Base-by-base conservation (phyloP, 2,113 vertebrate genomes). In the Passer domesticus region DNA sequence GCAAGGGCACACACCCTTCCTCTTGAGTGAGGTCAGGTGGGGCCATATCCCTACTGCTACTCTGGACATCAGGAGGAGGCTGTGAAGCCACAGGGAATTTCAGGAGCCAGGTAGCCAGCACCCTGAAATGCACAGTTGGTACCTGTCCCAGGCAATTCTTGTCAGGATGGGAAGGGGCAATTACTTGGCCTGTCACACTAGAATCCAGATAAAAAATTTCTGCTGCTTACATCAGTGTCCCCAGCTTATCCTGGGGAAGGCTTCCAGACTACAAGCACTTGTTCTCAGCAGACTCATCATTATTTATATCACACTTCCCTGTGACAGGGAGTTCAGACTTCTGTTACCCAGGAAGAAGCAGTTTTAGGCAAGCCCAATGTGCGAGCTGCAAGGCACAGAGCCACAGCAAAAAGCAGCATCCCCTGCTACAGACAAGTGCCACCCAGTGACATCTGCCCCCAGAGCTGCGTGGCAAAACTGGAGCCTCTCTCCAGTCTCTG, bases 261-360 rank as follows among this genome's bases (percentile, higher is more conserved):
- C 53, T 92, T 87, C 74, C 76, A 92, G 50, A 78, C 68, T 67
- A 83, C 43, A 11, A 83, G 56, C n/a, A 64, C 50, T 46, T 0
- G 1, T 66, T 89, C 70, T 95, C 49, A 56, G 58, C 49, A 89
- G n/a, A 78, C 22, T 23, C 59, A 53, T 70, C 11, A 24, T 94
- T 94, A 92, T 93, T 92, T 84, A 55, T 56, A 60, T 74, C n/a
- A 68, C 64, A 69, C 35, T 46, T 72, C 49, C 33, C 60, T 82
- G 55, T 66, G 64, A 81, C 73, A 78, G 81, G 49, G 30, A 90
- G 49, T 67, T 53, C 72, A 92, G 82, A 43, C 15, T 83, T 79
- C 77, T 79, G 23, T 67, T 84, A 77, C 13, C 21, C 41, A 86
- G 39, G 7, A 68, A 87, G 47, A 81, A 69, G 47, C 3, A 76